Evolutionary conservation across 2,888 invertebrate genomes (phyloP), one percentile per base, ranked within the genome.

Genomic region (Danaus chrysippus): DNA sequence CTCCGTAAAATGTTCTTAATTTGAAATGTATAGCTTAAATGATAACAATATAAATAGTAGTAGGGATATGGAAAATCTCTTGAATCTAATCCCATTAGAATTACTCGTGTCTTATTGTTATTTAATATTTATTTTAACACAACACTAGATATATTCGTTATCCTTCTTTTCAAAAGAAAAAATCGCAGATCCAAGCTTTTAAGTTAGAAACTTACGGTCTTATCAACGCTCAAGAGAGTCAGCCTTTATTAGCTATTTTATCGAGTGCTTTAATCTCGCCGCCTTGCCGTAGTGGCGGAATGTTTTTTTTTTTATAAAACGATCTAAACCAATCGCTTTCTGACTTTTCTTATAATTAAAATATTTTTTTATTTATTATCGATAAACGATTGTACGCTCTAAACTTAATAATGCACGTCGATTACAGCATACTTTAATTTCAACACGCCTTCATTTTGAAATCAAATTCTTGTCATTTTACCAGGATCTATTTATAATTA

Each of bases 1-100:
- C 86, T 82, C 77, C 78, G 80, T 86, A 87, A 89, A 88, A 87
- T 87, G 86, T 79, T 85, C 83, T 87, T 87, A 87, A 90, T 88
- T 87, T 74, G 82, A 84, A 86, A 87, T 78, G 81, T 87, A 86
- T 83, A 82, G 78, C 81, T 77, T 79, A 86, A 85, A 87, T 86
- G 79, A 78, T 86, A 79, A 87, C 81, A 78, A 75, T 84, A 81
- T 85, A 83, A 86, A 83, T 82, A 86, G 86, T 87, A 86, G 52
- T 19, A 42, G 58, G 42, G 57, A 46, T 58, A 62, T 60, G 57
- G 46, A 60, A 58, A 46, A 61, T n/a, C 56, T 58, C 61, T 56
- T 63, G 43, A 61, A 61, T 62, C 54, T 44, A 34, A 41, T 64
- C 42, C 54, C 58, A 56, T 63, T 54, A 53, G 54, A 56, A 58